A percentile compares a stretch with the other conserved stretches of the same genome.
These are phyloP conservation scores for Gadopsis marmoratus DNA, from an alignment of 2,797 vertebrate species.

Conservation along the genomic window DNA sequence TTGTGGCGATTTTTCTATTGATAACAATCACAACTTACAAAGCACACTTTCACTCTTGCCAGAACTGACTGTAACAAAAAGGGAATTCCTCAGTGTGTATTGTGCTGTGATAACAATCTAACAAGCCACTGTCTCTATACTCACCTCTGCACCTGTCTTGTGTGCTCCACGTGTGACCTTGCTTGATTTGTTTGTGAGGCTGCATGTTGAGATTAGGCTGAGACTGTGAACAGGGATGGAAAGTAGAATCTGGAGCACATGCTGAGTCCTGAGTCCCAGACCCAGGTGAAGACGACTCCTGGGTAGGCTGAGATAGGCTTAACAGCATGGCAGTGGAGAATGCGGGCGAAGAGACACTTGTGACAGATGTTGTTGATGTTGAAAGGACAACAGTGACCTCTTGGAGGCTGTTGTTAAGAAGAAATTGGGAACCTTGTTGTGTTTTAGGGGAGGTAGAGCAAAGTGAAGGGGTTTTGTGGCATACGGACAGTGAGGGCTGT, in stretches of 20 bases:
- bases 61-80: constrained; percentile 4
- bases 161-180: constrained; percentile 56
- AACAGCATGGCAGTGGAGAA: constrained; percentile 44
- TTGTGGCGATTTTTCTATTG: not conserved
- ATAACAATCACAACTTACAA: not conserved
- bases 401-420: constrained; percentile 45
- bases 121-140: not conserved
- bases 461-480: constrained; percentile 27
- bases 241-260: constrained; percentile 60
- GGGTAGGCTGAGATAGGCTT: constrained; percentile 74
- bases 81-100: not conserved
- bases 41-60: not conserved
- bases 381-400: constrained; percentile 45
- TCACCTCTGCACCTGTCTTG: constrained; percentile 78
- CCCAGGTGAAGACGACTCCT: constrained; percentile 68
- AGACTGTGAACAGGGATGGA: constrained; percentile 26
- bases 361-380: constrained; percentile 55
- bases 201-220: constrained; percentile 49
- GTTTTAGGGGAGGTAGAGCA: constrained; percentile 36
- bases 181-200: constrained; percentile 63
- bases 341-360: constrained; percentile 58
- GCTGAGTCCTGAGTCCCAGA: constrained; percentile 44
- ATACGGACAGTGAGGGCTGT: constrained; percentile 36
- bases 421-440: constrained; percentile 43
- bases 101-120: not conserved